Evolutionary conservation across 92 coral and sea anemone species (phyloP), one percentile per base, ranked within the genome.

Genomic region (Montipora capitata): DNA sequence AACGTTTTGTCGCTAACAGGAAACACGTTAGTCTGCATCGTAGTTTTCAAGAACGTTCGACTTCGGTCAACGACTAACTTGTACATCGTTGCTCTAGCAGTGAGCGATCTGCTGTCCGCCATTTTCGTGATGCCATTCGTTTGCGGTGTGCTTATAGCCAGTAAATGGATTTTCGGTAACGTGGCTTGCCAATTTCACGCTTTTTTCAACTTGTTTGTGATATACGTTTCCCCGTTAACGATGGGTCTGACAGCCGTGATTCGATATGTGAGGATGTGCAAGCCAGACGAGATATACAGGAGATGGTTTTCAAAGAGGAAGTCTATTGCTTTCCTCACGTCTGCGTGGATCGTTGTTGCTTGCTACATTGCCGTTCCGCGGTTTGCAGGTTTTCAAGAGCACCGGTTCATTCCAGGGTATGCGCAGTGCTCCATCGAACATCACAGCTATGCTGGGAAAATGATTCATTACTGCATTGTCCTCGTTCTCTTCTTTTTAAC

Each of bases 81-180:
- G 7, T 74, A 74, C 59, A 74, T 74, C 59, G 45, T 74, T 43
- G 78, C 78, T 15, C 78, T 74, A 7, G 78, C 78, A 4, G 62
- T 74, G 59, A 74, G 78, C 61, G 78, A 74, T 49, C 13, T 74
- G 39, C 78, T 74, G 8, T 74, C 78, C 39, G 78, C 78, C 27
- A 43, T 44, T 20, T 45, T 74, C 16, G 78, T 74, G 7, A 74
- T 74, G 78, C 78, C 78, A 3, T 16, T 74, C 10, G 41, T 27
- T 7, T 7, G 11, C 8, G 78, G 59, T 4, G 58, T 52, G 58
- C 62, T 74, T 7, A 74, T 74, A 2, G 4, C 78, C 3, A 52
- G 78, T 40, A 16, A 52, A 18, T 74, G 78, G 78, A 11, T 14
- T 12, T 74, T 74, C 14, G 78, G 78, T 11, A 61, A 45, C 9